Evolutionary conservation across 1,140 invertebrate genomes (phyloP), one percentile per base, ranked within the genome.

Genomic region (Drosophila bipectinata): DNA sequence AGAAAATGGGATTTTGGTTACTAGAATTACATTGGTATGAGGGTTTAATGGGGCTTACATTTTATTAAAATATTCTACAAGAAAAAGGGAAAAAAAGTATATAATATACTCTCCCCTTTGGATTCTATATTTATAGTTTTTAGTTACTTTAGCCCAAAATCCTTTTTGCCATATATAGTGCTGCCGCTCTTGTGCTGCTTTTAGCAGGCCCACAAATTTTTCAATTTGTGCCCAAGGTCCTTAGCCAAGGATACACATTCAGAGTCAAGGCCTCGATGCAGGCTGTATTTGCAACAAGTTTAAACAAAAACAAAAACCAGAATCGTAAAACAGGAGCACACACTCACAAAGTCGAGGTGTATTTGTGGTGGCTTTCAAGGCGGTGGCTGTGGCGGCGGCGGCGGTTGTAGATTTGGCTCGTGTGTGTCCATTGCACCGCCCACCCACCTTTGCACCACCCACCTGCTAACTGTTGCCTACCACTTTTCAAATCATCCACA

Each of bases 401-500:
- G 32, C 51, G 34, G 15, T 18, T 37, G 58, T 28, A 6, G n/a
- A 49, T 47, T 45, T 34, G 39, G 63, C 62, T 52, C 45, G 54
- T 76, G 66, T 72, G 55, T 67, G 53, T 49, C 39, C 64, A 54
- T 8, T 71, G 45, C 57, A 58, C 47, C 34, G 55, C 59, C 21
- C 47, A 37, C 7, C 18, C 21, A 49, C 34, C 30, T 26, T 21
- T 37, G 12, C 54, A 53, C 55, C 64, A 52, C 47, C 59, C 44
- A 56, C 32, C 64, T 51, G 57, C 64, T 67, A 83, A 83, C 79
- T 75, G 79, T 78, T 78, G 79, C 77, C 81, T 77, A 67, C 74
- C 74, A 87, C 77, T 87, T 85, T 85, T 85, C 61, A 88, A 87
- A 87, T 88, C 83, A 87, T 77, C 78, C 64, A 85, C 83, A 87